Conservation (phyloP, 2,888 invertebrate genomes). For the Drosophila testacea region DNA sequence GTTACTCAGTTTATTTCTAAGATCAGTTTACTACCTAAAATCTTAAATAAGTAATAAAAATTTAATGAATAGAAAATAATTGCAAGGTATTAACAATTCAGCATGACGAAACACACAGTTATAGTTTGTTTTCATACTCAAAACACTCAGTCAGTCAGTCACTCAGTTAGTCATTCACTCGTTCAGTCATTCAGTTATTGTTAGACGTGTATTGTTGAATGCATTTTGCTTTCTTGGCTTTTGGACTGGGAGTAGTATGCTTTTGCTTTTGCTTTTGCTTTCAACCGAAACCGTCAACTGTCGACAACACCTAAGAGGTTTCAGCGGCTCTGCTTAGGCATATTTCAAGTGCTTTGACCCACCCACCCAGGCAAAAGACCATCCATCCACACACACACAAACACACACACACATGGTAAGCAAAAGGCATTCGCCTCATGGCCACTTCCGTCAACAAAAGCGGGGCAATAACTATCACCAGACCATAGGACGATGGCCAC, state of each 20-base stretch:
- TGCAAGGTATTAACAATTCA: constrained; percentile 21
- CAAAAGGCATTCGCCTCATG: constrained; percentile 35
- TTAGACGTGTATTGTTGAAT: constrained; percentile 41
- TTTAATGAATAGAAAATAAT: constrained; percentile 7
- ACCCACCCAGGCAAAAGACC: constrained; percentile 44
- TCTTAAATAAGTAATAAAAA: neutral
- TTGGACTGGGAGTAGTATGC: constrained; percentile 24
- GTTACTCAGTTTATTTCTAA: too few species aligned
- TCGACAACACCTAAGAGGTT: constrained; percentile 62
- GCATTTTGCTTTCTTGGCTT: constrained; percentile 48
- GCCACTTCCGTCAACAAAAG: constrained; percentile 66
- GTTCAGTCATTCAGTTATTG: constrained; percentile 40
- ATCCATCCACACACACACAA: neutral
- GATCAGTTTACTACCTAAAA: neutral
- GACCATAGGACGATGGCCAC: constrained; percentile 50
- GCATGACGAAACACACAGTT: neutral
- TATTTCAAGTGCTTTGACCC: constrained; percentile 57
- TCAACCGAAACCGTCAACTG: constrained; percentile 55
- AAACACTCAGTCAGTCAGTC: constrained; percentile 29
- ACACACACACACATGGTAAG: neutral
- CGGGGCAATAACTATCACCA: constrained; percentile 50
- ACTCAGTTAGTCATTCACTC: constrained; percentile 33
- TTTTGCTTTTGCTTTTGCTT: constrained; percentile 41
- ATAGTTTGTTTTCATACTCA: constrained; percentile 15
- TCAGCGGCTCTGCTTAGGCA: constrained; percentile 44